Evolutionary conservation across 2,797 vertebrate genomes (phyloP).

Genomic region (Rhincodon typus): DNA sequence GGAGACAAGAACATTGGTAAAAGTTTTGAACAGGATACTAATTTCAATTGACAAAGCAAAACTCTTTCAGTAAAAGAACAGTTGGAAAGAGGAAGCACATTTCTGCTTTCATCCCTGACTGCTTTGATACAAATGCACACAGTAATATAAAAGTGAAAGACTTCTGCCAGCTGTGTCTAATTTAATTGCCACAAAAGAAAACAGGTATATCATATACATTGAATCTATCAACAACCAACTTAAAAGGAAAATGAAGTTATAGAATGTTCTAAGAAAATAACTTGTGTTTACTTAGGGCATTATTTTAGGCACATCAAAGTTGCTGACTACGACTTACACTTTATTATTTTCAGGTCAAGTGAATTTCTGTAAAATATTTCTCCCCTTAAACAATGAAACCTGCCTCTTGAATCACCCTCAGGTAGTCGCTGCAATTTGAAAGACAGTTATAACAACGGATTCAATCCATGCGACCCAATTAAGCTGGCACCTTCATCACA

Average conservation of each 20-base stretch:
- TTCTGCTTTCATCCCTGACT: conserved; percentile 54
- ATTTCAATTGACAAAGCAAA: conserved; percentile 45
- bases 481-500: neutral
- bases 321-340: neutral
- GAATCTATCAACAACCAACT: neutral
- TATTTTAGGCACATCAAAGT: neutral
- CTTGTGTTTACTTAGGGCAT: conserved; percentile 37
- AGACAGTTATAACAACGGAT: neutral
- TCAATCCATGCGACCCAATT: neutral
- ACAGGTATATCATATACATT: neutral
- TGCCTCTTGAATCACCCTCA: neutral
- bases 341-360: neutral
- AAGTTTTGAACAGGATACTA: conserved; percentile 54
- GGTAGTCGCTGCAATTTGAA: neutral
- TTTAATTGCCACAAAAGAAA: conserved; percentile 40
- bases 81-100: conserved; percentile 60
- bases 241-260: conserved; percentile 49
- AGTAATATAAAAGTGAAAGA: conserved; percentile 51
- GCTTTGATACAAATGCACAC: conserved; percentile 53
- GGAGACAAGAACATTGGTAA: conserved; percentile 56
- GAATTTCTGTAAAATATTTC: neutral
- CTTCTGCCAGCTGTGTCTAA: conserved; percentile 47
- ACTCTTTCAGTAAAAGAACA: conserved; percentile 51
- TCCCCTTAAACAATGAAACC: neutral
- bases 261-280: conserved; percentile 52